Evolutionary conservation across 2,888 invertebrate species (phyloP), one percentile per base, ranked within the genome.

Genomic region (Agonopterix arenella): DNA sequence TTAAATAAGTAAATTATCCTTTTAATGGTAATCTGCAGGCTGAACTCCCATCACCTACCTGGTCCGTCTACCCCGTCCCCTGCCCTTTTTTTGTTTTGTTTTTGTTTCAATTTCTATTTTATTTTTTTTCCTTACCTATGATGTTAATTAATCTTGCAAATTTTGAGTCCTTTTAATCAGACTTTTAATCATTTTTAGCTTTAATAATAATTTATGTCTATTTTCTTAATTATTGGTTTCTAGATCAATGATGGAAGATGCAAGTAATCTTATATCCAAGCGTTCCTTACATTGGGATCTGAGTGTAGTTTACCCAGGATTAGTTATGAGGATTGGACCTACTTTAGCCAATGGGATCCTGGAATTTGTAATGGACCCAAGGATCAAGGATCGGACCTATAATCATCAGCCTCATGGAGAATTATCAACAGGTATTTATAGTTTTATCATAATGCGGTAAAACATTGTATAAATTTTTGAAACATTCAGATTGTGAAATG

Each of bases 271-370:
- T 8, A 92, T 96, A 64, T 92, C 94, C 8, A 92, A 93, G 57
- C 89, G 96, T 47, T 93, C 92, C 11, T 73, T 96, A 49, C 93
- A 92, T 61, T 96, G 95, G 94, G 94, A 94, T 55, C 89, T 96
- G 76, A 91, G 92, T 51, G 85, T 79, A 4, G 55, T 96, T 1
- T 94, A 95, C 73, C 96, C 96, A 0, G 96, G 96, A 0, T 74
- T 96, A 9, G 90, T 91, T 51, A 92, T 96, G 90, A 91, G 92
- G 55, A 91, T 96, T 46, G 93, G 94, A 2, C 95, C 96, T 41
- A 93, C 93, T 41, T 80, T 92, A 1, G 91, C 93, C 0, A 93
- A 93, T 56, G 95, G 95, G 45, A 80, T 94, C 36, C 83, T 96
- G 38, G 94, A 96, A 65, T 96, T 96, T 64, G 91, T 92, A 0